Evolutionary conservation across 2,797 vertebrate genomes (phyloP).

Genomic region (Leuciscus waleckii): DNA sequence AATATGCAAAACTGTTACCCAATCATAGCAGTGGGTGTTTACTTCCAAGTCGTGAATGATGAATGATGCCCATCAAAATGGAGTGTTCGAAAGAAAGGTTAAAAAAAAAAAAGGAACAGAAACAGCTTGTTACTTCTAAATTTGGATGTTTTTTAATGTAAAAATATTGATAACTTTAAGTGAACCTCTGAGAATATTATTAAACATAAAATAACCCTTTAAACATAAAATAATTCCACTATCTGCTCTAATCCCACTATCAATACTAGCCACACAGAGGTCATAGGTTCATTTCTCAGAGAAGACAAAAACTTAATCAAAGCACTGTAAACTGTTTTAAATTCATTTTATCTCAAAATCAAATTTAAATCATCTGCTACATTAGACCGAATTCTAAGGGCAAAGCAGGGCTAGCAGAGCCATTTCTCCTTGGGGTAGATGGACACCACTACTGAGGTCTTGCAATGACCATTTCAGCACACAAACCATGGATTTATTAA

Average conservation of each 20-base stretch:
- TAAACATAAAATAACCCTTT: background rate
- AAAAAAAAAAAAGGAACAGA: background rate
- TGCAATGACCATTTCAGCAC: background rate
- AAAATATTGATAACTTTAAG: background rate
- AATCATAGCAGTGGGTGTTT: background rate
- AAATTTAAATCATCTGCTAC: background rate
- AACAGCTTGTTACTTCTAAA: background rate
- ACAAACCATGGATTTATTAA: slow-evolving; percentile 31
- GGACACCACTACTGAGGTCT: background rate
- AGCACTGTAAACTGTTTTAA: background rate
- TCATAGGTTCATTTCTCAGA: background rate
- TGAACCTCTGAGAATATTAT: background rate
- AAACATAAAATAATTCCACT: background rate
- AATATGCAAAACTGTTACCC: background rate
- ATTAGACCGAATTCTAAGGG: background rate
- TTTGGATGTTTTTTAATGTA: background rate
- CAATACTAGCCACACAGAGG: background rate
- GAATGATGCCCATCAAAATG: background rate
- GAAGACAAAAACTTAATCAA: background rate
- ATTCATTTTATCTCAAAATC: background rate
- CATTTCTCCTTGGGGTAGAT: background rate
- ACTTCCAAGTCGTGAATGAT: background rate
- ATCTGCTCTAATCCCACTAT: background rate
- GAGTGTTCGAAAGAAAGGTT: background rate
- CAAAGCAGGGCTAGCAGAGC: background rate